phyloP scores from a whole-genome alignment of 2,113 vertebrate species.

The Tychaedon coryphoeus region DNA sequence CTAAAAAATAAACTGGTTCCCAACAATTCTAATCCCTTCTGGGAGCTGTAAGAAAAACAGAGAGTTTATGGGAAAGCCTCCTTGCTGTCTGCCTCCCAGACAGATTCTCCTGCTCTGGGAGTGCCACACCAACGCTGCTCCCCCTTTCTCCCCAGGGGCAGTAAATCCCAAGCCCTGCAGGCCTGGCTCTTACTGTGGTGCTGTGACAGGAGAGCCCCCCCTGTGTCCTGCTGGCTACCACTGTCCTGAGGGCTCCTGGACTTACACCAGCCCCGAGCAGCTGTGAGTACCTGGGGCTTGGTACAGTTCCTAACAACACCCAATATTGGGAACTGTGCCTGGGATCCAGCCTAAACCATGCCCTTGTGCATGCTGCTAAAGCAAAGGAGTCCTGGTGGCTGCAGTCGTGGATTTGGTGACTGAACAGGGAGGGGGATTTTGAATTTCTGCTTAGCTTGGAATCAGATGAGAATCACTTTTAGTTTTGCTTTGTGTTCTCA shows the following conservation, averaged over 20 bases:
- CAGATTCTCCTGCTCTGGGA: background rate
- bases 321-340: background rate
- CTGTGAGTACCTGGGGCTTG: constrained; percentile 70
- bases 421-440: background rate
- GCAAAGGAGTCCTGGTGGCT: background rate
- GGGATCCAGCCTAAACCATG: rapidly evolving
- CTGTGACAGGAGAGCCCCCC: constrained; percentile 75
- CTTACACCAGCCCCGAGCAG: constrained; percentile 77
- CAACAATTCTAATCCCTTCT: background rate
- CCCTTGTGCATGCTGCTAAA: background rate
- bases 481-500: background rate
- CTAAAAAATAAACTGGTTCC: background rate
- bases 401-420: background rate
- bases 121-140: rapidly evolving
- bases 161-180: constrained; percentile 78
- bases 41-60: background rate
- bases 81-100: background rate
- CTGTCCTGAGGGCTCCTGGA: constrained; percentile 83
- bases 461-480: background rate
- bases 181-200: constrained; percentile 82
- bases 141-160: constrained; percentile 71
- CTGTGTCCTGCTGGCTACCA: constrained; percentile 84
- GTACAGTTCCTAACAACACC: background rate
- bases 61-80: background rate
- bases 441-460: background rate